Evolutionary conservation across 2,797 vertebrate species (phyloP).

Genomic region (Apogon talboti): DNA sequence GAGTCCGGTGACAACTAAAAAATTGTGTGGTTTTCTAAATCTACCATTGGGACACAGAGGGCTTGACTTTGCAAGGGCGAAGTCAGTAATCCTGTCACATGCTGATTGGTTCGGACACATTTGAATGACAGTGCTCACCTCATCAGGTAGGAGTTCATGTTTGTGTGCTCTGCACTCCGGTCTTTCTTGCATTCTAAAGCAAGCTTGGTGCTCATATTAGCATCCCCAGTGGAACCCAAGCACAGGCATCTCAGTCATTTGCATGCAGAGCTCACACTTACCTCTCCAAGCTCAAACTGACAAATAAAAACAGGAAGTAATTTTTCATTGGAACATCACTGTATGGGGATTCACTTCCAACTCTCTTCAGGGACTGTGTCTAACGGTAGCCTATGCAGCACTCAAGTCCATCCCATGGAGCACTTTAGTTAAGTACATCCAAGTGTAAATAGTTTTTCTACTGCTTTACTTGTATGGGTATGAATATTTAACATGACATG

Average conservation of each 20-base stretch:
- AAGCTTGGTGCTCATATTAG: slow-evolving; percentile 52
- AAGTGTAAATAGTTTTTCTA: slow-evolving; percentile 29
- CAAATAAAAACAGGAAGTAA: slow-evolving; percentile 67
- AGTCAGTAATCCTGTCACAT: slow-evolving; percentile 57
- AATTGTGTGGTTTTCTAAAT: slow-evolving; percentile 18
- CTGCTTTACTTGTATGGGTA: background rate
- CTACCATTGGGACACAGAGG: slow-evolving; percentile 24
- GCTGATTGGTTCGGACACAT: slow-evolving; percentile 63
- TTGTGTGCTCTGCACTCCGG: slow-evolving; percentile 46
- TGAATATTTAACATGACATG: slow-evolving; percentile 18
- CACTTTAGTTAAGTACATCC: slow-evolving; percentile 29
- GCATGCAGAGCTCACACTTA: slow-evolving; percentile 59
- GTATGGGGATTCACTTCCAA: slow-evolving; percentile 46
- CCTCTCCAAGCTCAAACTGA: slow-evolving; percentile 52
- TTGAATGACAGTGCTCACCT: slow-evolving; percentile 76
- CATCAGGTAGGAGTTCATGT: slow-evolving; percentile 66
- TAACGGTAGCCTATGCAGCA: slow-evolving; percentile 32
- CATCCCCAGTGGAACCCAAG: slow-evolving; percentile 50
- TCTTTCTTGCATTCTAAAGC: slow-evolving; percentile 68
- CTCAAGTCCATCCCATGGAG: slow-evolving; percentile 36
- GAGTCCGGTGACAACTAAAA: slow-evolving; percentile 26
- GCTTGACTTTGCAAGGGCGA: slow-evolving; percentile 53
- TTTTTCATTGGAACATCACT: slow-evolving; percentile 56
- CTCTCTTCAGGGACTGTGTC: slow-evolving; percentile 40
- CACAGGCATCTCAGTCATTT: slow-evolving; percentile 56